Evolutionary conservation across 2,888 invertebrate genomes (phyloP).

Genomic region (Eupithecia dodoneata): DNA sequence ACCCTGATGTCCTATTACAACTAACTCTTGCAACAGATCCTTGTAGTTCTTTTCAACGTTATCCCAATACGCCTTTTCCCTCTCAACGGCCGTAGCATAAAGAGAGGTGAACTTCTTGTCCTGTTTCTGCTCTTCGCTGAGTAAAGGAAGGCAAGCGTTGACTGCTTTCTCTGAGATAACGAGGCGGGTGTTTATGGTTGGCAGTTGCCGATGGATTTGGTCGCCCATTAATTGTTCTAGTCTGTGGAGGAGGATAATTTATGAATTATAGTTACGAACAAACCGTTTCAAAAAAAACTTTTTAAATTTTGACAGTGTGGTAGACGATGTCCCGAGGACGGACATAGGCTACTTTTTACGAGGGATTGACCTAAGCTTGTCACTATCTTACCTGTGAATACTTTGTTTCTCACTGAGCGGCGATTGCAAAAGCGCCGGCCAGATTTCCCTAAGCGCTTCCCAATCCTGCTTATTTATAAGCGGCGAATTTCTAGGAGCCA

Average conservation of each 20-base stretch:
- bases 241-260: conserved; percentile 54
- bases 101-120: conserved; percentile 56
- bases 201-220: conserved; percentile 84
- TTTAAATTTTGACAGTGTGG: too few relatives aligned
- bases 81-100: conserved; percentile 60
- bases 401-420: conserved; percentile 94
- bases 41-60: conserved; percentile 80
- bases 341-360: too few relatives aligned
- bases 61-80: conserved; percentile 70
- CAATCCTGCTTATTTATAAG: conserved; percentile 90
- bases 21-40: conserved; percentile 82
- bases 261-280: not conserved
- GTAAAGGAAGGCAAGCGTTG: conserved; percentile 75
- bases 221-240: conserved; percentile 84
- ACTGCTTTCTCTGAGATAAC: conserved; percentile 82
- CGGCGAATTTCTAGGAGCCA: conserved; percentile 86
- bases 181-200: conserved; percentile 85
- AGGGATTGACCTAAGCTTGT: not conserved
- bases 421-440: conserved; percentile 91
- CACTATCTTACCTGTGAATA: conserved; percentile 82
- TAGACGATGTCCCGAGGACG: too few relatives aligned
- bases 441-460: conserved; percentile 87
- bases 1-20: conserved; percentile 74
- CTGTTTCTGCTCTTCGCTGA: conserved; percentile 63
- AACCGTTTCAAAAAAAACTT: not conserved